A percentile compares a stretch with the other conserved stretches of the same genome.
Conservation (phyloP, 1,140 invertebrate genomes). For the Brachionus plicatilis region DNA sequence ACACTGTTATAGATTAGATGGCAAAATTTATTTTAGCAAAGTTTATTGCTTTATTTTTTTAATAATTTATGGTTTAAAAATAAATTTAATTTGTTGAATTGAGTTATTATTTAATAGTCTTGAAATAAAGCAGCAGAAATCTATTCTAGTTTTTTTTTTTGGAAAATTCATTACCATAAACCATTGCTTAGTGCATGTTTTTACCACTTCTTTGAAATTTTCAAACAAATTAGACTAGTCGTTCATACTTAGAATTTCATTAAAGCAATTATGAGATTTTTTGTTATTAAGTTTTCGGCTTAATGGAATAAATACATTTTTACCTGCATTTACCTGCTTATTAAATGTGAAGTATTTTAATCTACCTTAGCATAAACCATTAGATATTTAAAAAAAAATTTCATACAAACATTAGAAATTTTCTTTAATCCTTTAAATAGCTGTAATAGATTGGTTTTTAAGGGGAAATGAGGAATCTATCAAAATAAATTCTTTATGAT, state of each 20-base stretch:
- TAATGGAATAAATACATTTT: not conserved
- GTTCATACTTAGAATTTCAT: not conserved
- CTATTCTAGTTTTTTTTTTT: not conserved
- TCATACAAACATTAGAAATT: not conserved
- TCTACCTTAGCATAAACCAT: not conserved
- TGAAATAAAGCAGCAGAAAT: not conserved
- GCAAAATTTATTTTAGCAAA: too few species aligned
- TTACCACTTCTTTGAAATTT: not conserved
- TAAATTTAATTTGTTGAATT: too few species aligned
- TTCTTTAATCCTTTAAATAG: too few species aligned
- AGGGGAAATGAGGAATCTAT: too few species aligned
- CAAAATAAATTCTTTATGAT: too few species aligned
- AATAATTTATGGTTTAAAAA: too few species aligned
- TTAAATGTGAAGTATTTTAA: not conserved
- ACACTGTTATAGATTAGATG: too few species aligned
- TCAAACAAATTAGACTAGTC: not conserved
- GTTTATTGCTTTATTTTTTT: too few species aligned
- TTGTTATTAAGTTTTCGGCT: not conserved
- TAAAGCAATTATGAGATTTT: not conserved
- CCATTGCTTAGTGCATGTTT: not conserved
- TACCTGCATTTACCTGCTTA: not conserved
- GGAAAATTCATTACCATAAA: not conserved
- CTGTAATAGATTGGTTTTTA: too few species aligned
- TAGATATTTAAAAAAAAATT: not conserved
- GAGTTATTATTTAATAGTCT: not conserved